These are phyloP conservation scores for Mola mola DNA, from an alignment of 2,113 vertebrate genomes.

Conservation along the genomic window DNA sequence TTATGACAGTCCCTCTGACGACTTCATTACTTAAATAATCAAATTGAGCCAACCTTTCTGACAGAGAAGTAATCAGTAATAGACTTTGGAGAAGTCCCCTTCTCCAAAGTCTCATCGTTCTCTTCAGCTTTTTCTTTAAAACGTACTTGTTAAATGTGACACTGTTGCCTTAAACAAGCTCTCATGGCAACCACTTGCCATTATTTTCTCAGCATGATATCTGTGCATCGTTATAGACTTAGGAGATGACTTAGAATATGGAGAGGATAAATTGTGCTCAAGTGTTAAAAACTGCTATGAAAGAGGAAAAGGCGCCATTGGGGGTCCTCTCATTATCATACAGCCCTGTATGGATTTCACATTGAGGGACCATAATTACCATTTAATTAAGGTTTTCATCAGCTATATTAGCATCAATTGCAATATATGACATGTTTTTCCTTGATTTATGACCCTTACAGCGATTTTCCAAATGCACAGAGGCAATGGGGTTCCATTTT, in stretches of 20 bases:
- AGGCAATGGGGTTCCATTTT: neutral
- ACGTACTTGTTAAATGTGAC: neutral
- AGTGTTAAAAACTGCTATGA: neutral
- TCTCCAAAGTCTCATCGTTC: no score
- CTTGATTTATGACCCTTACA: neutral
- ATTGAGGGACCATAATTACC: constrained; percentile 21
- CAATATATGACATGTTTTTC: constrained; percentile 16
- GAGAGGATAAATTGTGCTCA: neutral
- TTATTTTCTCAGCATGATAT: neutral
- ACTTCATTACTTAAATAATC: no score
- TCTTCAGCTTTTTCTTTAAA: no score
- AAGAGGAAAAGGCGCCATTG: constrained; percentile 6
- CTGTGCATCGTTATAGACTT: constrained; percentile 1
- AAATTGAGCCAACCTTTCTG: no score
- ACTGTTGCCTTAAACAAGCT: neutral
- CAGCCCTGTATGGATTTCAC: constrained; percentile 38
- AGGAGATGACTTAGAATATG: no score
- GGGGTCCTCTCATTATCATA: constrained; percentile 22
- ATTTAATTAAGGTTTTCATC: constrained; percentile 54
- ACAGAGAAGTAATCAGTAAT: no score
- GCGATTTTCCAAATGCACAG: neutral
- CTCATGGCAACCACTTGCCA: neutral
- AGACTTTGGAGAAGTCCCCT: no score
- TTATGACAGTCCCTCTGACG: no score
- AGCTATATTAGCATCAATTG: constrained; percentile 32